Percentiles rank a stretch among this genome's conserved stretches.
These are phyloP conservation scores for Eumaeus atala DNA, from an alignment of 1,140 invertebrate genomes.

Conservation along the genomic window DNA sequence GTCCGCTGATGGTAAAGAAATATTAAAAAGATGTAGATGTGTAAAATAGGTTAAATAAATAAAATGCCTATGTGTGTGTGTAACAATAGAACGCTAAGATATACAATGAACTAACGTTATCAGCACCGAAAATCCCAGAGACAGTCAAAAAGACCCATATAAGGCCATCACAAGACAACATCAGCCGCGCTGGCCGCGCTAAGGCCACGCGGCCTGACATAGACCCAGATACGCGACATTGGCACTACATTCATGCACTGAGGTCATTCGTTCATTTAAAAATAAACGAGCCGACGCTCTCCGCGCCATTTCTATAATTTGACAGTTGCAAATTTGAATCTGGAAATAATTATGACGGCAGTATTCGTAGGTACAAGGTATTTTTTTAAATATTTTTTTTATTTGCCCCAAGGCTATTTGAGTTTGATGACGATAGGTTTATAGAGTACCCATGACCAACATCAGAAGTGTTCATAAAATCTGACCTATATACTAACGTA, in stretches of 20 bases:
- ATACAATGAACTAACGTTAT: constrained; percentile 15
- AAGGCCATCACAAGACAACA: constrained; percentile 50
- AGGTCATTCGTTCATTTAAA: constrained; percentile 68
- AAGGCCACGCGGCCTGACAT: constrained; percentile 59
- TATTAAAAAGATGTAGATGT: too few species aligned
- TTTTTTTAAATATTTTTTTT: too few species aligned
- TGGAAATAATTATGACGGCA: constrained; percentile 18
- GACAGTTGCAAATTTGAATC: constrained; percentile 37
- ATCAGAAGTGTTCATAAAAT: too few species aligned
- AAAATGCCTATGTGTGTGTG: neutral
- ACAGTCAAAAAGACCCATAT: constrained; percentile 51
- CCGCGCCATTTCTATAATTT: constrained; percentile 40
- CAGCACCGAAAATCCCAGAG: constrained; percentile 32
- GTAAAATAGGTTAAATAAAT: too few species aligned
- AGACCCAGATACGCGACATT: constrained; percentile 70
- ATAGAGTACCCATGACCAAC: too few species aligned
- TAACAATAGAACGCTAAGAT: neutral
- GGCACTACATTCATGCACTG: constrained; percentile 69
- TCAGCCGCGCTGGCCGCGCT: constrained; percentile 36
- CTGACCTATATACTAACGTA: too few species aligned
- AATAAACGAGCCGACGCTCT: constrained; percentile 42
- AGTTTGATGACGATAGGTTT: too few species aligned
- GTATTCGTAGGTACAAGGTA: constrained; percentile 13
- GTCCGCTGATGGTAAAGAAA: too few species aligned
- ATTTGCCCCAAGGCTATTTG: too few species aligned